These are phyloP conservation scores for Boloria euphrosyne DNA, from an alignment of 2,888 invertebrate species.

Conservation along the genomic window DNA sequence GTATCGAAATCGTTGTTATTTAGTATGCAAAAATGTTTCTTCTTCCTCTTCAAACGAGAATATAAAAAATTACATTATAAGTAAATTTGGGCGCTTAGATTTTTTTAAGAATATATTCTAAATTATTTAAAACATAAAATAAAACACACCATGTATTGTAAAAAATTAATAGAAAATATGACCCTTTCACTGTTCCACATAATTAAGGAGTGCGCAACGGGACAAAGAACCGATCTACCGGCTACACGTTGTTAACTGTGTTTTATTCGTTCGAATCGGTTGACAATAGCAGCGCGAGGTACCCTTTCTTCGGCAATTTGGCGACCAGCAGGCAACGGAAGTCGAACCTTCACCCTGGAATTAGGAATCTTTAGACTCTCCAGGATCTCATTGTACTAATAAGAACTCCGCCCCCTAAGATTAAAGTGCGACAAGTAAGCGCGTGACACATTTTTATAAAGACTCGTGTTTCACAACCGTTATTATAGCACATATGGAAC, in stretches of 20 bases:
- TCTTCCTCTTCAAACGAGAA: no score
- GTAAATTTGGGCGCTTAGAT: no score
- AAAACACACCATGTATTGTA: constrained; percentile 62
- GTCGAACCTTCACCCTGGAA: constrained; percentile 68
- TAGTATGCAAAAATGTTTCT: no score
- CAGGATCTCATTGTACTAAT: constrained; percentile 66
- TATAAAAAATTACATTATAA: no score
- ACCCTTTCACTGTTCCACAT: constrained; percentile 80
- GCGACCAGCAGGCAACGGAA: constrained; percentile 77
- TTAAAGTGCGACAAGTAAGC: constrained; percentile 59
- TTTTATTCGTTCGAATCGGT: constrained; percentile 79
- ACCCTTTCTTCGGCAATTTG: constrained; percentile 81
- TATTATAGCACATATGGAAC: constrained; percentile 16
- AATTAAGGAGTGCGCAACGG: constrained; percentile 77
- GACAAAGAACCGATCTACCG: constrained; percentile 75
- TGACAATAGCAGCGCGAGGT: constrained; percentile 69
- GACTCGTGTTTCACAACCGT: constrained; percentile 43
- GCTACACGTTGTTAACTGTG: constrained; percentile 75
- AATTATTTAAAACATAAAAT: background rate
- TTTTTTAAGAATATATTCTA: background rate
- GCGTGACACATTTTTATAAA: constrained; percentile 69
- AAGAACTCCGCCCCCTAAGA: constrained; percentile 73
- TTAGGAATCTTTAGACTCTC: constrained; percentile 71
- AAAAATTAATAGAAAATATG: constrained; percentile 81
- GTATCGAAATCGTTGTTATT: no score